Conservation (phyloP, 2,113 vertebrate species). For the Pseudorectes ferrugineus region DNA sequence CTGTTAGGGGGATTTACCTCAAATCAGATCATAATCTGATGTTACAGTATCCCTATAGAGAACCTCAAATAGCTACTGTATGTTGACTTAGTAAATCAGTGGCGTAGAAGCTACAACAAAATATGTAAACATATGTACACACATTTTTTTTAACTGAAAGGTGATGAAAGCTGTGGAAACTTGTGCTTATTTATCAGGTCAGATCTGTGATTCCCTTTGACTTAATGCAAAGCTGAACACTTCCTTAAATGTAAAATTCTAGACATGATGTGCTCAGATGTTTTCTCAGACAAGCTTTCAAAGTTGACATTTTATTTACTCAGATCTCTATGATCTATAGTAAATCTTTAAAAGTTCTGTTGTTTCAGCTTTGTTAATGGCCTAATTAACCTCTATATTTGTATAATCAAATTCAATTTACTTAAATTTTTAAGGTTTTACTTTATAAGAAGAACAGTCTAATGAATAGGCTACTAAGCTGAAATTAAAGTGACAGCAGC, state of each 20-base stretch:
- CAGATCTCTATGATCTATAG: neutral
- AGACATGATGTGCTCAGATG: neutral
- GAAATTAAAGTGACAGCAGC: neutral
- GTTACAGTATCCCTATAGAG: neutral
- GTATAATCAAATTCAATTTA: neutral
- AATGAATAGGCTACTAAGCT: neutral
- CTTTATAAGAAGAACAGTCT: neutral
- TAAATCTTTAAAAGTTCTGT: neutral
- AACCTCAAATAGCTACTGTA: neutral
- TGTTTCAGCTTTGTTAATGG: neutral
- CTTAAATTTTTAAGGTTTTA: neutral
- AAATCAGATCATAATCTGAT: neutral
- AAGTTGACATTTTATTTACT: neutral
- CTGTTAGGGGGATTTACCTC: neutral
- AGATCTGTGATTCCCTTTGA: neutral
- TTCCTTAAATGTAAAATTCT: neutral
- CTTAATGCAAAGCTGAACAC: neutral
- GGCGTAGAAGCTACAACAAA: neutral
- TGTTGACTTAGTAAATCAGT: neutral
- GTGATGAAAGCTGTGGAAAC: neutral
- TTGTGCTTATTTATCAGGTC: neutral
- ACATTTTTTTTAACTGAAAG: neutral
- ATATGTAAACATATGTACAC: neutral
- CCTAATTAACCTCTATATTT: neutral
- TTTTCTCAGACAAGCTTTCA: neutral